These are phyloP conservation scores for Menidia menidia DNA, from an alignment of 2,797 vertebrate species.

Conservation along the genomic window DNA sequence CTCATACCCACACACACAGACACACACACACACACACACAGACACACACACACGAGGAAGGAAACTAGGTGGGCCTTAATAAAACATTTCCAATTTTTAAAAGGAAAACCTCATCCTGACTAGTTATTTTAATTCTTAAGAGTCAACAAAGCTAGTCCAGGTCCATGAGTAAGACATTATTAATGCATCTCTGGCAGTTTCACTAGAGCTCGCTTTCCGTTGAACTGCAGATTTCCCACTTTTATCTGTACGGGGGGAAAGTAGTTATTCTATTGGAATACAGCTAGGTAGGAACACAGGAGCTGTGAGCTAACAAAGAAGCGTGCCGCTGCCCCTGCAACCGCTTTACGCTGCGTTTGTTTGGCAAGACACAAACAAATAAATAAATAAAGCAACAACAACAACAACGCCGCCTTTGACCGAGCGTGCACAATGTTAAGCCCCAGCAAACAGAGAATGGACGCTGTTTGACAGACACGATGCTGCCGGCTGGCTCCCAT, in stretches of 20 bases:
- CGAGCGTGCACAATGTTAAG: background rate
- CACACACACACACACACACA: no score
- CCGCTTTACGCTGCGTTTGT: conserved; percentile 33
- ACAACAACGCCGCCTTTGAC: background rate
- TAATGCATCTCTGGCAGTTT: conserved; percentile 26
- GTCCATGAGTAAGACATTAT: conserved; percentile 42
- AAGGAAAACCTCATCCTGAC: conserved; percentile 6
- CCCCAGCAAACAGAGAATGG: background rate
- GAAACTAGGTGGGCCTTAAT: no score
- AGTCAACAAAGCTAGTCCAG: conserved; percentile 14
- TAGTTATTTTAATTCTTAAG: conserved; percentile 3
- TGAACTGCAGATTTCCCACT: conserved; percentile 29
- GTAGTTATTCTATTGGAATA: conserved; percentile 24
- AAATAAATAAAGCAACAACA: no score
- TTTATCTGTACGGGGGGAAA: conserved; percentile 10
- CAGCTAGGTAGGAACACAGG: conserved; percentile 33
- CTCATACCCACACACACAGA: background rate
- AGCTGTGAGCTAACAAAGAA: conserved; percentile 76
- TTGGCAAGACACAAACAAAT: conserved; percentile 24
- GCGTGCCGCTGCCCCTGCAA: conserved; percentile 45
- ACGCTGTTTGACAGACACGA: background rate
- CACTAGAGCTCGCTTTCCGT: background rate
- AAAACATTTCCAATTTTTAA: background rate
- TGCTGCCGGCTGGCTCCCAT: background rate
- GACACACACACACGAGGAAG: background rate